These are phyloP conservation scores for Lasioglossum oenotherae DNA, from an alignment of 2,888 invertebrate species.

Conservation along the genomic window DNA sequence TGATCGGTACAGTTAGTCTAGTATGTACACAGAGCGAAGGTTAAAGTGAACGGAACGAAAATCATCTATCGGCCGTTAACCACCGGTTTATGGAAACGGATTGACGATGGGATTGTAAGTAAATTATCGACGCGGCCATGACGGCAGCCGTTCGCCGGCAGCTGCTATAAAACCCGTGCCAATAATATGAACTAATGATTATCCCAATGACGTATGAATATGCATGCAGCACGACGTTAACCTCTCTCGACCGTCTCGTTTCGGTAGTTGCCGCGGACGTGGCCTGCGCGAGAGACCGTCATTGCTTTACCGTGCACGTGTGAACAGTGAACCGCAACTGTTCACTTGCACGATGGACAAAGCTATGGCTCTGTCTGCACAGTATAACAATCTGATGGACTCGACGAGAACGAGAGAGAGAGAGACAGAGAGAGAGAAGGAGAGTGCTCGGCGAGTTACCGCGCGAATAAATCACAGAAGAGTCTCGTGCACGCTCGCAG, in stretches of 20 bases:
- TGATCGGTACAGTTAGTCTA: too few relatives aligned
- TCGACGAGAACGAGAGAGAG: conserved; percentile 12
- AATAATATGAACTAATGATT: conserved; percentile 61
- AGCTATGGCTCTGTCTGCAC: conserved; percentile 36
- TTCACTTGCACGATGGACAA: conserved; percentile 44
- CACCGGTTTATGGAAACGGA: background rate
- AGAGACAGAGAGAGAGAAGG: background rate
- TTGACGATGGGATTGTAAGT: conserved; percentile 6
- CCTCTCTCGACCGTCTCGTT: conserved; percentile 28
- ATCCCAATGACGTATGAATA: conserved; percentile 64
- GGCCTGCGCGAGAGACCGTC: conserved; percentile 4
- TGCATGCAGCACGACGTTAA: conserved; percentile 53
- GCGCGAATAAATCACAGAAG: conserved; percentile 6
- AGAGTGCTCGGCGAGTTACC: conserved; percentile 28
- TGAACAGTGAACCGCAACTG: conserved; percentile 51
- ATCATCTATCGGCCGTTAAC: background rate
- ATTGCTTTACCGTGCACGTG: conserved; percentile 30
- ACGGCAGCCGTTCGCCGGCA: background rate
- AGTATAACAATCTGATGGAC: conserved; percentile 43
- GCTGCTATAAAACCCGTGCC: conserved; percentile 46
- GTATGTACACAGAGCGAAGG: too few relatives aligned
- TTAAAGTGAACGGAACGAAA: background rate
- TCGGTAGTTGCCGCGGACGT: conserved; percentile 27
- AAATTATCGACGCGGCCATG: background rate
- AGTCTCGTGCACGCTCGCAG: background rate